Evolutionary conservation across 2,888 invertebrate genomes (phyloP).

Genomic region (Aspidiotus rigidus): DNA sequence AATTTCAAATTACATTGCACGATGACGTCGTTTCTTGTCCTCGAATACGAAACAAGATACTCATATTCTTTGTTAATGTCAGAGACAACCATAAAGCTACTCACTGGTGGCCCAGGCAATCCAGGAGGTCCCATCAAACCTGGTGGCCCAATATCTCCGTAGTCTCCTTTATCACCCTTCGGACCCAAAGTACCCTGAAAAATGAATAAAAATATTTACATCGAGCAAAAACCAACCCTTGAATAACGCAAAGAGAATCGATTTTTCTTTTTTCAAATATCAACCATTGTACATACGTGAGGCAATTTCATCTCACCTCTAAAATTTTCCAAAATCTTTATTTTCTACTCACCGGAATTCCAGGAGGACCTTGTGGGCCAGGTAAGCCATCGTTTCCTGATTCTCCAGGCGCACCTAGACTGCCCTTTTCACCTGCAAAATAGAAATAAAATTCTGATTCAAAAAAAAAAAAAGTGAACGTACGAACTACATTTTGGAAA

Average conservation of each 20-base stretch:
- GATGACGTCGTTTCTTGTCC: no score
- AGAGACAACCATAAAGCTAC: conserved; percentile 31
- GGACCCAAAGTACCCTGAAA: conserved; percentile 68
- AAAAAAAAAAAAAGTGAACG: neutral
- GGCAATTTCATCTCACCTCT: neutral
- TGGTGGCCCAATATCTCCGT: conserved; percentile 85
- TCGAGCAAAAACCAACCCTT: no score
- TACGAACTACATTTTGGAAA: neutral
- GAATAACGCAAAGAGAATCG: no score
- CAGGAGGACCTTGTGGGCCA: conserved; percentile 83
- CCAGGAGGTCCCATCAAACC: conserved; percentile 89
- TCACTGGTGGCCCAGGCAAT: conserved; percentile 58
- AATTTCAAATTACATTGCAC: no score
- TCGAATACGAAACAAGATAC: no score
- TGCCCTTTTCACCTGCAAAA: conserved; percentile 61
- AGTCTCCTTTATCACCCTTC: conserved; percentile 79
- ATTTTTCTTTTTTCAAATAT: no score
- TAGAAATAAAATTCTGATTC: conserved; percentile 20
- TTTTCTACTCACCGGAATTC: conserved; percentile 56
- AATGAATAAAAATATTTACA: conserved; percentile 13
- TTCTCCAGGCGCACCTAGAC: conserved; percentile 64
- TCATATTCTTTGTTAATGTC: neutral
- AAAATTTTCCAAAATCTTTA: neutral
- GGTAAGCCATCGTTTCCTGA: conserved; percentile 65
- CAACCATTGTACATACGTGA: no score